Evolutionary conservation across 2,797 vertebrate genomes (phyloP).

Genomic region (Sebastes wilsoni): DNA sequence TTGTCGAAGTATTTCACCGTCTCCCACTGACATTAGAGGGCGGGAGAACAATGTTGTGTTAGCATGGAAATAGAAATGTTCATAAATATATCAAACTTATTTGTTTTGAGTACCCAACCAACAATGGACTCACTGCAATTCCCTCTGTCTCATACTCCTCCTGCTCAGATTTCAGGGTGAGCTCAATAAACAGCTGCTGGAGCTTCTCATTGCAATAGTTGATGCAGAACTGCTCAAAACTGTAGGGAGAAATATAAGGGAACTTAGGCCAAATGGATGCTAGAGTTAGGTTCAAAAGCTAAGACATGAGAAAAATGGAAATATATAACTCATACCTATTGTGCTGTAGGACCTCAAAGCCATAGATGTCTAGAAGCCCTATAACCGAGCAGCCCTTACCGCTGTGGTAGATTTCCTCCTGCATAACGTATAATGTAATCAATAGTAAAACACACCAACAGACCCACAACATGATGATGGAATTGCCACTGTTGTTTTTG

Average conservation of each 20-base stretch:
- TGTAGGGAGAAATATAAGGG: slow-evolving; percentile 48
- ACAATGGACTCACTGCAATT: slow-evolving; percentile 86
- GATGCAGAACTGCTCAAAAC: slow-evolving; percentile 99
- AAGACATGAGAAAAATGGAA: background rate
- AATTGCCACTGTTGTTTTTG: background rate
- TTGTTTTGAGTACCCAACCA: background rate
- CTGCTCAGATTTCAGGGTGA: slow-evolving; percentile 94
- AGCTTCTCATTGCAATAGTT: slow-evolving; percentile 99
- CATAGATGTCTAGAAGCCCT: slow-evolving; percentile 96
- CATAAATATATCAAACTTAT: background rate
- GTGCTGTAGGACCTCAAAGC: slow-evolving; percentile 96
- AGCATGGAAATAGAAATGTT: background rate
- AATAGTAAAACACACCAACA: background rate
- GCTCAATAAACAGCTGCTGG: slow-evolving; percentile 95
- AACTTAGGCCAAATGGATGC: background rate
- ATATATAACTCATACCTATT: slow-evolving; percentile 86
- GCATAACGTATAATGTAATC: background rate
- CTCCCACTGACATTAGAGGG: slow-evolving; percentile 88
- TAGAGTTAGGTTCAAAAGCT: background rate
- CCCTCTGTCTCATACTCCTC: slow-evolving; percentile 93
- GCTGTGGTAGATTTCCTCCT: slow-evolving; percentile 89
- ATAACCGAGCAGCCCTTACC: slow-evolving; percentile 89
- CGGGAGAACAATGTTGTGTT: background rate
- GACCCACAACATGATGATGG: background rate
- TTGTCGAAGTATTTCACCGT: slow-evolving; percentile 98